Conservation (phyloP, 2,888 invertebrate species). For the Mesorhabditis belari region DNA sequence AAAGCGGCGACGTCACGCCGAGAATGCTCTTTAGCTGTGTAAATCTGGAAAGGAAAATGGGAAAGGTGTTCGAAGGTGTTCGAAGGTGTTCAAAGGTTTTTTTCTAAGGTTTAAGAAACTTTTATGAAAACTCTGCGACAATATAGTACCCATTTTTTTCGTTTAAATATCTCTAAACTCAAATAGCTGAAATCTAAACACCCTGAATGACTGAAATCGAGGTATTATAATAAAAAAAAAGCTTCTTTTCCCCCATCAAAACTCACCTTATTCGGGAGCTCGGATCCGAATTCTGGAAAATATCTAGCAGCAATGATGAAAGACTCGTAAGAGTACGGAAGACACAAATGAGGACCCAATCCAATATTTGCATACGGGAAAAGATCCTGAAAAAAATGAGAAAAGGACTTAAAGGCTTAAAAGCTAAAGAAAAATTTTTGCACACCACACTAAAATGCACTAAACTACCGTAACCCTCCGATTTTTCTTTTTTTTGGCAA, state of each 20-base stretch:
- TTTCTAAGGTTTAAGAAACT: too few relatives aligned
- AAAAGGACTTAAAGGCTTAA: background rate
- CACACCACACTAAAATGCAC: background rate
- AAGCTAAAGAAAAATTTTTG: too few relatives aligned
- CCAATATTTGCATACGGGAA: constrained; percentile 47
- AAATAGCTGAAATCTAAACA: background rate
- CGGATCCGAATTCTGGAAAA: constrained; percentile 42
- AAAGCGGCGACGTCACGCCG: constrained; percentile 42
- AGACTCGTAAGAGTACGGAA: constrained; percentile 45
- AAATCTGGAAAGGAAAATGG: constrained; percentile 23
- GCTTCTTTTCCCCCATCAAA: background rate
- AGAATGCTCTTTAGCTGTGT: constrained; percentile 30
- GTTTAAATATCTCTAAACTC: too few relatives aligned
- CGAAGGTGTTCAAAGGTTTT: too few relatives aligned
- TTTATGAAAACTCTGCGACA: too few relatives aligned
- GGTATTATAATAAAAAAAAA: background rate
- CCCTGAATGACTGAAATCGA: background rate
- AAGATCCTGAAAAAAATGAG: constrained; percentile 39
- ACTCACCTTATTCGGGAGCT: constrained; percentile 23
- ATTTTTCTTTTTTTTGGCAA: too few relatives aligned
- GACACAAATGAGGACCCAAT: constrained; percentile 40
- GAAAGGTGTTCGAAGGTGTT: too few relatives aligned
- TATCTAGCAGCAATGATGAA: constrained; percentile 44
- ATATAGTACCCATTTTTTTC: too few relatives aligned
- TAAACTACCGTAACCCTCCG: too few relatives aligned